phyloP scores from a whole-genome alignment of 2,888 invertebrate genomes.

The Melangyna quadrimaculata region DNA sequence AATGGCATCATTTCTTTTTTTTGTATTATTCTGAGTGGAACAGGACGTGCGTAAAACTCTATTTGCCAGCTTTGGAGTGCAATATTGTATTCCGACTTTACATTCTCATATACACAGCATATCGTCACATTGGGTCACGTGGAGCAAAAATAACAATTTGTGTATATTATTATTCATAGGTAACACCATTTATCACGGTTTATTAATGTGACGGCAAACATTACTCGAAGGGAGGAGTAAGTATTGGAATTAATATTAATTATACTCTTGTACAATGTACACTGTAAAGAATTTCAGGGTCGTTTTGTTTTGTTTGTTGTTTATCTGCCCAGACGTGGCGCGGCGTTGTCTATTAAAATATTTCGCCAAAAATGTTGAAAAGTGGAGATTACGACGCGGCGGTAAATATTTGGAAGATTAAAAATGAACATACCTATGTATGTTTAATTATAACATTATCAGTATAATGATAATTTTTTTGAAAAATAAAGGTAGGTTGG shows the following conservation, averaged over 20 bases:
- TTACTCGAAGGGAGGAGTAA: not conserved
- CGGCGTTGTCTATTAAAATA: not conserved
- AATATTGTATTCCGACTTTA: slow-evolving; percentile 5
- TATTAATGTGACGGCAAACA: not conserved
- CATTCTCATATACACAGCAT: not conserved
- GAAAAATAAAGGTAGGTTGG: too few species aligned
- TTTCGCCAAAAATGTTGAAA: not conserved
- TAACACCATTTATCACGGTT: not conserved
- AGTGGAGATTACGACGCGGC: not conserved
- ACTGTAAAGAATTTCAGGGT: slow-evolving; percentile 16
- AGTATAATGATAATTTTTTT: too few species aligned
- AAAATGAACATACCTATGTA: too few species aligned
- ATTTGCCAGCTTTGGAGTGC: slow-evolving; percentile 14
- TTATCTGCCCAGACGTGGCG: not conserved
- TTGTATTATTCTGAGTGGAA: not conserved
- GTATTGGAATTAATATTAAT: not conserved
- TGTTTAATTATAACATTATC: too few species aligned
- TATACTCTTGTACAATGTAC: not conserved
- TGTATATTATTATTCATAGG: not conserved
- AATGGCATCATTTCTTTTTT: not conserved
- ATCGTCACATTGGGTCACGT: slow-evolving; percentile 2
- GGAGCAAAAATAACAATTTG: not conserved
- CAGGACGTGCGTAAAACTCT: slow-evolving; percentile 1
- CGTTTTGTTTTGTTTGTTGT: not conserved
- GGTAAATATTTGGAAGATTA: too few species aligned